Conservation (phyloP, 2,797 vertebrate genomes). For the Prunella strophiata region DNA sequence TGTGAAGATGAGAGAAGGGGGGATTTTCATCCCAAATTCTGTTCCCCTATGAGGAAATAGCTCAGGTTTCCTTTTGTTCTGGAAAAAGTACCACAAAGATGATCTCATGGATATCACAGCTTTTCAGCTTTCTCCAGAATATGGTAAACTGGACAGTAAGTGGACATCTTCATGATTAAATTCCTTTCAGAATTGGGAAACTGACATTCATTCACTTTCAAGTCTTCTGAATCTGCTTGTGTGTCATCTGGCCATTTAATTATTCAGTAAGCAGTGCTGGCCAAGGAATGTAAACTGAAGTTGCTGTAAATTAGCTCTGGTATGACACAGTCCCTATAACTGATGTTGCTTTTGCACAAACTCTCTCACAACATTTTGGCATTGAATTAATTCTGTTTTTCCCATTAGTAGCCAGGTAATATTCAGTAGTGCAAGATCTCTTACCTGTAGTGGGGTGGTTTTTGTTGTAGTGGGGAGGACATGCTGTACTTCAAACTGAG, state of each 20-base stretch:
- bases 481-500: not conserved
- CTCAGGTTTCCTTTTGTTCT: slow-evolving; percentile 15
- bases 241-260: slow-evolving; percentile 13
- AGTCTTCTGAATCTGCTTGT: slow-evolving; percentile 7
- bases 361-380: not conserved
- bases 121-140: slow-evolving; percentile 6
- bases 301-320: slow-evolving; percentile 18
- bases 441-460: not conserved
- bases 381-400: not conserved
- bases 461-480: not conserved
- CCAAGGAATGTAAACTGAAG: slow-evolving; percentile 11
- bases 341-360: not conserved
- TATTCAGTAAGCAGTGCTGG: slow-evolving; percentile 28
- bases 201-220: slow-evolving; percentile 19
- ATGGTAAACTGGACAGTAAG: not conserved
- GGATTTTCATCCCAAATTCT: not conserved
- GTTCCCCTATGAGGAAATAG: not conserved
- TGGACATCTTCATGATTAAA: slow-evolving; percentile 9
- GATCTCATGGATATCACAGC: not conserved
- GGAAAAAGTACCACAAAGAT: not conserved
- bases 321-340: not conserved
- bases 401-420: not conserved
- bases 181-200: slow-evolving; percentile 29
- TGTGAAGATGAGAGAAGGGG: not conserved
- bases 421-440: not conserved